Evolutionary conservation across 2,113 vertebrate genomes (phyloP), one percentile per base, ranked within the genome.

Genomic region (Rafetus swinhoei): DNA sequence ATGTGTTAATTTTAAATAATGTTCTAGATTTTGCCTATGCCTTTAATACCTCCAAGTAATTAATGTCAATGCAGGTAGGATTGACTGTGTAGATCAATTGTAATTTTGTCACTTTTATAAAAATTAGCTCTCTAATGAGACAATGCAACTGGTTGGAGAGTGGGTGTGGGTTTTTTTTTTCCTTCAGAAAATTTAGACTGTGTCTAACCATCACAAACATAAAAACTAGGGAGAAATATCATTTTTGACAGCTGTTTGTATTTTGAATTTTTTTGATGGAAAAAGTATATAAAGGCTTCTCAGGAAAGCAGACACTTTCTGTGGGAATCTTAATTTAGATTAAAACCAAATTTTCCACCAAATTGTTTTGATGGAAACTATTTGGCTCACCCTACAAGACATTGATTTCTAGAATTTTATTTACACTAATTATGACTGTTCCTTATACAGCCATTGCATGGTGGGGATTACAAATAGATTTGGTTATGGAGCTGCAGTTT

Each of bases 381-480:
- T 72, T 72, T 29, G 35, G 87, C 24, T 1, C 82, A 90, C 81
- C 7, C 82, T 57, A 57, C 3, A 85, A 55, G 82, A 15, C 7
- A 93, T 15, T 56, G 1, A 54, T 84, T 88, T 88, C 57, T 93
- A 15, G 14, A 69, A 69, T 69, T 72, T 35, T 72, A 18, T 72
- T 16, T 35, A 62, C 27, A 62, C 60, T 62, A 62, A 62, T 74
- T 74, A 27, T 27, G 39, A n/a, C 10, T 39, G 16, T 39, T 74
- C 69, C 69, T 39, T 39, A 74, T n/a, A 11, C 45, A 45, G 45
- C 45, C 45, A 45, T 45, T 22, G 35, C n/a, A 83, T 52, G 56
- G 81, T 93, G 65, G 77, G 93, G 81, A 60, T 69, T 93, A 94
- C 86, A 89, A 92, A 45, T 50, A 59, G 88, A 94, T 93, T 87